phyloP scores from a whole-genome alignment of 2,888 invertebrate genomes.

The Onchidella celtica region DNA sequence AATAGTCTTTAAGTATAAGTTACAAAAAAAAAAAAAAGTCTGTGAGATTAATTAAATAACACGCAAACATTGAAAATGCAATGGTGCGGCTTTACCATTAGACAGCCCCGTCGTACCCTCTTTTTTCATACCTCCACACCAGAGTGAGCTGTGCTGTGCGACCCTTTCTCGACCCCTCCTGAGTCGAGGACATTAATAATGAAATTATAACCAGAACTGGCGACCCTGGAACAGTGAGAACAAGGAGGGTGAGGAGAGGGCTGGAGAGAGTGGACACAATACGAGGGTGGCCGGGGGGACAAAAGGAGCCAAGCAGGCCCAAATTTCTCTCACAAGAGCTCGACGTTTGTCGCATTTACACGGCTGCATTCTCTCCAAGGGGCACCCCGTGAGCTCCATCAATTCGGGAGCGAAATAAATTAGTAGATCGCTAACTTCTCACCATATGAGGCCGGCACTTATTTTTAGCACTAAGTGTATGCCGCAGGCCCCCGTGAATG shows the following conservation, averaged over 20 bases:
- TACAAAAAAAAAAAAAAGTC: no score
- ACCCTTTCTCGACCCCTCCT: slow-evolving; percentile 7
- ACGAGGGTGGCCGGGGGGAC: not conserved
- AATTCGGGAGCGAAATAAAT: slow-evolving; percentile 15
- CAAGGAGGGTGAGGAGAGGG: slow-evolving; percentile 6
- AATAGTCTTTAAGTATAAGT: no score
- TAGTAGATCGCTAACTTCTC: slow-evolving; percentile 33
- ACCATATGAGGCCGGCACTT: slow-evolving; percentile 1
- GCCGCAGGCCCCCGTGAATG: no score
- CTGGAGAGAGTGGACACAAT: slow-evolving; percentile 8
- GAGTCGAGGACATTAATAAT: slow-evolving; percentile 16
- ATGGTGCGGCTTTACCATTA: no score
- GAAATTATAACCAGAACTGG: slow-evolving; percentile 14
- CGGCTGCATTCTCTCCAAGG: slow-evolving; percentile 5
- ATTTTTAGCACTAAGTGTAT: no score
- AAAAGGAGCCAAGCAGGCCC: not conserved
- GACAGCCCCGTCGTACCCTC: not conserved
- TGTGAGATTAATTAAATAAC: no score
- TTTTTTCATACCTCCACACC: not conserved
- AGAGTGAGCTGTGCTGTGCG: no score
- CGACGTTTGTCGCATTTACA: slow-evolving; percentile 27
- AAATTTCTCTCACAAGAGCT: not conserved
- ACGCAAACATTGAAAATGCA: no score
- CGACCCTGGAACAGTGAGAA: slow-evolving; percentile 1
- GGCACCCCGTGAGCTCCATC: slow-evolving; percentile 24